These are phyloP conservation scores for Drosophila bocqueti DNA, from an alignment of 1,140 invertebrate species.

Conservation along the genomic window DNA sequence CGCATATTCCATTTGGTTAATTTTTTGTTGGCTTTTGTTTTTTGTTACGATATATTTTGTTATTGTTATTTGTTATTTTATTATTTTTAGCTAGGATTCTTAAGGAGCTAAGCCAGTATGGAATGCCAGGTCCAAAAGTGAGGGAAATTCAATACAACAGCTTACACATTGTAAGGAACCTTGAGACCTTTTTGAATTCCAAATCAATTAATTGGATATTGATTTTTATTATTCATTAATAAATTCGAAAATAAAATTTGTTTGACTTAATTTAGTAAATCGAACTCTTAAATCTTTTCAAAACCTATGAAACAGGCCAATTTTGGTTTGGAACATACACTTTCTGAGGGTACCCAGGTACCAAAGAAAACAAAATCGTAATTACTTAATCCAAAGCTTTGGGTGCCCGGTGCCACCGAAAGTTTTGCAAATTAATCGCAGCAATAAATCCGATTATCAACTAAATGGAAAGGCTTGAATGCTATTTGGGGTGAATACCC, in stretches of 20 bases:
- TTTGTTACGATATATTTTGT: no score
- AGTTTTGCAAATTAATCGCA: constrained; percentile 35
- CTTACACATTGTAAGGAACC: no score
- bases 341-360: neutral
- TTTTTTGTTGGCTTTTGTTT: neutral
- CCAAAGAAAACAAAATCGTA: neutral
- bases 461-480: constrained; percentile 21
- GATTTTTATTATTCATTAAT: no score
- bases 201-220: no score
- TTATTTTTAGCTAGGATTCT: no score
- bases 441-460: constrained; percentile 37
- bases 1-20: neutral
- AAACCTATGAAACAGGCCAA: neutral
- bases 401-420: neutral
- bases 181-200: no score
- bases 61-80: no score
- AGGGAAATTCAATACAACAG: no score
- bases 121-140: no score
- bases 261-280: no score
- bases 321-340: neutral
- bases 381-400: constrained; percentile 3
- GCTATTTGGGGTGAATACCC: constrained; percentile 34
- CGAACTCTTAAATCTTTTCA: neutral
- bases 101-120: no score
- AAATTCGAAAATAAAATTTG: no score